Evolutionary conservation across 1,140 invertebrate genomes (phyloP).

Genomic region (Thaumetopoea pityocampa): DNA sequence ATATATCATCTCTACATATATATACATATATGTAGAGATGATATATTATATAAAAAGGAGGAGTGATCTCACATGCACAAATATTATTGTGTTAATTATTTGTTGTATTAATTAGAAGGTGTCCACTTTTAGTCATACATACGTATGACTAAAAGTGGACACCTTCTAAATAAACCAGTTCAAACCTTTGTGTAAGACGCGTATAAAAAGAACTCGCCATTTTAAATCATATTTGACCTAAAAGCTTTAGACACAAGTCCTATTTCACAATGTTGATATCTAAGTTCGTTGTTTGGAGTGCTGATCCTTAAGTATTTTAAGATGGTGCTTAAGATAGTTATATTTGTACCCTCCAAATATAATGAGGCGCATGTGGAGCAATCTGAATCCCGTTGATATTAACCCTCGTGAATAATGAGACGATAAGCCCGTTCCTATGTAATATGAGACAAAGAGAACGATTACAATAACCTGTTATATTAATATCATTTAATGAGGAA

Average conservation of each 20-base stretch:
- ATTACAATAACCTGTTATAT: constrained; percentile 9
- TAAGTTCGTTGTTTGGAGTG: constrained; percentile 5
- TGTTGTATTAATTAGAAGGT: too few relatives aligned
- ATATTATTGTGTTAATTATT: too few relatives aligned
- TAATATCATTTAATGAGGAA: constrained; percentile 11
- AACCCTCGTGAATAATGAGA: constrained; percentile 20
- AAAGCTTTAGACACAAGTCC: constrained; percentile 5
- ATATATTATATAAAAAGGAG: too few relatives aligned
- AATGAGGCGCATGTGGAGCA: constrained; percentile 25
- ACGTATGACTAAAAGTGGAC: too few relatives aligned
- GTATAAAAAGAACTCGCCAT: constrained; percentile 1
- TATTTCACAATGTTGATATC: neutral
- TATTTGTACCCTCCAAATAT: constrained; percentile 22
- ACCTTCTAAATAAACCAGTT: too few relatives aligned
- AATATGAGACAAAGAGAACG: constrained; percentile 5
- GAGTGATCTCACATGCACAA: too few relatives aligned
- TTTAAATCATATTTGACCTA: constrained; percentile 1
- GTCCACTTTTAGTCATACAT: too few relatives aligned
- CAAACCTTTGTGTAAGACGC: too few relatives aligned
- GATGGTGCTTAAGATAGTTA: constrained; percentile 21
- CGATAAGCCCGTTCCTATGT: too few relatives aligned
- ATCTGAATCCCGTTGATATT: constrained; percentile 24
- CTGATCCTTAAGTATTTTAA: constrained; percentile 20
- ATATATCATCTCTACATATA: too few relatives aligned
- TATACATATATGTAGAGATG: too few relatives aligned